A percentile compares a stretch with the other conserved stretches of the same genome.
Conservation (phyloP, 2,888 invertebrate genomes). For the Drosophila tripunctata region DNA sequence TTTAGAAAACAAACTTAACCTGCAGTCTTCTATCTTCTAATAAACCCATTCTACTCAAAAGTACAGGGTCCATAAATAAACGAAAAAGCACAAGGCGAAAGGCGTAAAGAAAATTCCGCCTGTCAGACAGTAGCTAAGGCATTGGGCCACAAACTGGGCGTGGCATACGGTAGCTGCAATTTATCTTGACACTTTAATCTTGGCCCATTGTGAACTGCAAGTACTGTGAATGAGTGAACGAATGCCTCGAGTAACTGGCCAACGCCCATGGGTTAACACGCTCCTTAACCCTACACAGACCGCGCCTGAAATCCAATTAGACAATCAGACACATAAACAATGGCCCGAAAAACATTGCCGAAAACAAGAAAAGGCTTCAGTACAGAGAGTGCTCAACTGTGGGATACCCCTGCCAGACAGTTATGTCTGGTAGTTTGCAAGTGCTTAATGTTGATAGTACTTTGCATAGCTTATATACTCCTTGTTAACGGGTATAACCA, state of each 20-base stretch:
- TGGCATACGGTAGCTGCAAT: conserved; percentile 42
- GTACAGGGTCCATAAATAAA: not conserved
- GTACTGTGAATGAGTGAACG: not conserved
- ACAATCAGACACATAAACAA: conserved; percentile 70
- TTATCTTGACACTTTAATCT: conserved; percentile 75
- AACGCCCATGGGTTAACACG: conserved; percentile 47
- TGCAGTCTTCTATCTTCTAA: not conserved
- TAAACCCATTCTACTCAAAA: not conserved
- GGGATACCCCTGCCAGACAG: too few relatives aligned
- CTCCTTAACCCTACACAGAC: conserved; percentile 26
- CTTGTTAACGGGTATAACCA: not conserved
- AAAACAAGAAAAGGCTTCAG: not conserved
- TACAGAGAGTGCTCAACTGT: not conserved
- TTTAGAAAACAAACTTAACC: not conserved
- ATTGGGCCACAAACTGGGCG: conserved; percentile 40
- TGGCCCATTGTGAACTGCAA: conserved; percentile 39
- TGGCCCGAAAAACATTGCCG: conserved; percentile 33
- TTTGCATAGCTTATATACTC: too few relatives aligned
- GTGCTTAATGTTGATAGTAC: too few relatives aligned
- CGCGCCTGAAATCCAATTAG: conserved; percentile 62
- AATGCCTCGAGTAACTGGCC: conserved; percentile 16
- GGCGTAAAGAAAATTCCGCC: conserved; percentile 40
- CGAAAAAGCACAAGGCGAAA: conserved; percentile 6
- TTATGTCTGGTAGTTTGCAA: too few relatives aligned
- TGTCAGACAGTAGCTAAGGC: conserved; percentile 50